Evolutionary conservation across 2,113 vertebrate species (phyloP).

Genomic region (Rhinolophus ferrumequinum): DNA sequence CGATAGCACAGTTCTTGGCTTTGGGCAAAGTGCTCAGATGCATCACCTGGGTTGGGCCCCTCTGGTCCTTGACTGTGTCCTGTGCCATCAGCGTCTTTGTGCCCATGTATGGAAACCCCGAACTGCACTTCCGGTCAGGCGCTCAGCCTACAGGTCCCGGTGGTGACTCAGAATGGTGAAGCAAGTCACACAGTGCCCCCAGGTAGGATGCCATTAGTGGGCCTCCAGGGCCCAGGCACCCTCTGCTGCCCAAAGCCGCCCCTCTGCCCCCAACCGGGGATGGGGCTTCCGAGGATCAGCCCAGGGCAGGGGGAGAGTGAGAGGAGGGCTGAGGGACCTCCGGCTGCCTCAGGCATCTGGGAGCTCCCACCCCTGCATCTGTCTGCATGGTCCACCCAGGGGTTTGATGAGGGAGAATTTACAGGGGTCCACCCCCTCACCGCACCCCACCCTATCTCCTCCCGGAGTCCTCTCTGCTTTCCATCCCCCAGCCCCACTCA

Average conservation of each 20-base stretch:
- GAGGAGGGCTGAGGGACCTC: not conserved
- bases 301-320: not conserved
- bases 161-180: not conserved
- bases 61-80: not conserved
- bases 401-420: not conserved
- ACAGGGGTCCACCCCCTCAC: fast-evolving
- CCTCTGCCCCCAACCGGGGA: not conserved
- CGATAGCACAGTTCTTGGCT: not conserved
- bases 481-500: not conserved
- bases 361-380: not conserved
- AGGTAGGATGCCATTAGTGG: not conserved
- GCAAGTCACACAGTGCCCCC: not conserved
- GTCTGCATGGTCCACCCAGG: fast-evolving
- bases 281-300: not conserved
- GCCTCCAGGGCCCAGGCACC: not conserved
- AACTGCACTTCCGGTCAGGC: not conserved
- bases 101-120: not conserved
- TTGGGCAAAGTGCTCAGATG: fast-evolving
- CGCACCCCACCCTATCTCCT: not conserved
- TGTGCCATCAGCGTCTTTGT: not conserved
- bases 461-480: not conserved
- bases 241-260: not conserved
- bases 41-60: not conserved
- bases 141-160: not conserved
- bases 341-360: constrained; percentile 21